Evolutionary conservation across 2,797 vertebrate genomes (phyloP).

Genomic region (Eidolon dupreanum): DNA sequence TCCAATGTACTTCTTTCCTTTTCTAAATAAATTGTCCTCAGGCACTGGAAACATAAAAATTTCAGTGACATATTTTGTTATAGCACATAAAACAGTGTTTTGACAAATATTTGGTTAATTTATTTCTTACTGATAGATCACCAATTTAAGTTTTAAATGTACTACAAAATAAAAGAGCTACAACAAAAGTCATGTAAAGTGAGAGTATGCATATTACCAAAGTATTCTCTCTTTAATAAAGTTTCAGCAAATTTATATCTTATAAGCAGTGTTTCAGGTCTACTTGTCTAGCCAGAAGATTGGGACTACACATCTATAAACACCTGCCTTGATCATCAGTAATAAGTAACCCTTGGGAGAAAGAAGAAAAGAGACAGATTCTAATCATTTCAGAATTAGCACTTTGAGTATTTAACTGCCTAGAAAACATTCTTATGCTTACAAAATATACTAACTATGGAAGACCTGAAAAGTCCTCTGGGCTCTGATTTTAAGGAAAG

Average conservation of each 20-base stretch:
- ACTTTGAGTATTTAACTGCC: neutral
- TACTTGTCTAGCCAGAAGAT: neutral
- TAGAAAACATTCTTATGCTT: neutral
- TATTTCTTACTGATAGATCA: neutral
- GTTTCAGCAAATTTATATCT: neutral
- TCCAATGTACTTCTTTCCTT: constrained; percentile 11
- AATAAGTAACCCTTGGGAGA: neutral
- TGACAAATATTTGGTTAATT: constrained; percentile 54
- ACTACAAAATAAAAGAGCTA: neutral
- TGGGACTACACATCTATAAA: neutral
- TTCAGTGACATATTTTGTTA: constrained; percentile 25
- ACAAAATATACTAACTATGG: neutral
- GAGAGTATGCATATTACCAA: neutral
- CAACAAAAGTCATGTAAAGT: neutral
- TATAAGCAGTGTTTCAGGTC: neutral
- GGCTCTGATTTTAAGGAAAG: neutral
- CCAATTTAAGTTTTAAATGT: constrained; percentile 42
- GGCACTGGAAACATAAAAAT: neutral
- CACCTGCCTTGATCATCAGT: neutral
- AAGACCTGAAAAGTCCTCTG: neutral
- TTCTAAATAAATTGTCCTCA: constrained; percentile 25
- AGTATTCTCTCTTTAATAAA: neutral
- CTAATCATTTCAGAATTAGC: neutral
- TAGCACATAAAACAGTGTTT: constrained; percentile 12
- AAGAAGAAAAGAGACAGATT: neutral